Conservation (phyloP, 2,888 invertebrate species). For the Drosophila prolongata region DNA sequence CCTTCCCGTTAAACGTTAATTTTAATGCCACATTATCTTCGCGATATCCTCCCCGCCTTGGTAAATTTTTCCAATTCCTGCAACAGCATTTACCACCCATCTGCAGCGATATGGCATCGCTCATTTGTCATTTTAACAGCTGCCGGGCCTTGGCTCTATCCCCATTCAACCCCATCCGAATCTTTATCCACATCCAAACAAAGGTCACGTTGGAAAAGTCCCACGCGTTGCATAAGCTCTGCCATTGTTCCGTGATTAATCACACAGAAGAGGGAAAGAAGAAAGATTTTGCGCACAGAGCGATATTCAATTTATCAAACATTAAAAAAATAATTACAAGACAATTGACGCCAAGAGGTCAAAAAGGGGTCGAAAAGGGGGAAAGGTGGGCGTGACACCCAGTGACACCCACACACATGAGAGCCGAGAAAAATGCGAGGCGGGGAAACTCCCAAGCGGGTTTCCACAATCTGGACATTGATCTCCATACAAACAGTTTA, state of each 20-base stretch:
- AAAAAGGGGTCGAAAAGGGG: conserved; percentile 47
- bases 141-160: conserved; percentile 22
- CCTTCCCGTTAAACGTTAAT: not conserved
- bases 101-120: conserved; percentile 64
- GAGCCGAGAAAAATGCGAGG: conserved; percentile 6
- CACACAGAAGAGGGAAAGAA: conserved; percentile 11
- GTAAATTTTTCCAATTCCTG: conserved; percentile 8
- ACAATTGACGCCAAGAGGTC: conserved; percentile 73
- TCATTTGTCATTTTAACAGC: conserved; percentile 69
- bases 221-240: conserved; percentile 74
- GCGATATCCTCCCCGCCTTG: not conserved
- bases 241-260: conserved; percentile 56
- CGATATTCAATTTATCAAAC: conserved; percentile 74
- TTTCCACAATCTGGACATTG: conserved; percentile 57
- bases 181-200: conserved; percentile 15
- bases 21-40: not conserved
- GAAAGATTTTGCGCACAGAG: conserved; percentile 24
- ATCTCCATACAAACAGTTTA: conserved; percentile 79
- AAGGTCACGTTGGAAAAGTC: conserved; percentile 64
- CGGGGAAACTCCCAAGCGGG: conserved; percentile 26
- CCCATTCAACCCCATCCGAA: conserved; percentile 13
- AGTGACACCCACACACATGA: conserved; percentile 69
- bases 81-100: conserved; percentile 5
- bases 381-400: conserved; percentile 55
- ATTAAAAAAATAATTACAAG: conserved; percentile 72